Evolutionary conservation across 1,140 invertebrate species (phyloP).

Genomic region (Caenorhabditis latens): DNA sequence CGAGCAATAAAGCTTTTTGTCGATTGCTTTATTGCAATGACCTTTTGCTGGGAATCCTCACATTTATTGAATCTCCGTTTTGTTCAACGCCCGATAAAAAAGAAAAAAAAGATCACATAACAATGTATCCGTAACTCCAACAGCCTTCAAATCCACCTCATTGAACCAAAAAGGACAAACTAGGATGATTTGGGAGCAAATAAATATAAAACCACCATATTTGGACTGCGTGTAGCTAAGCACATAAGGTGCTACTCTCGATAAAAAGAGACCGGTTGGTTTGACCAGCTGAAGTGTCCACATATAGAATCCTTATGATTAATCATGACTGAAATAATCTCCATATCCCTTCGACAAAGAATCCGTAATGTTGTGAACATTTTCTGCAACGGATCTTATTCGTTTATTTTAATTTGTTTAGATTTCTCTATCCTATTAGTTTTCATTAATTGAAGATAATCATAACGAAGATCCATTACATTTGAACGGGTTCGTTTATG

Average conservation of each 20-base stretch:
- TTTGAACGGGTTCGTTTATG: no score
- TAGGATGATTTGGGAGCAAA: slow-evolving; percentile 9
- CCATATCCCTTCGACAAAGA: not conserved
- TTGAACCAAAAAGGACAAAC: not conserved
- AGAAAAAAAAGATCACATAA: no score
- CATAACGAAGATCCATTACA: no score
- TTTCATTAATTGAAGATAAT: no score
- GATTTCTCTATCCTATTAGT: no score
- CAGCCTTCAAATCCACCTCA: not conserved
- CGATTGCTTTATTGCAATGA: slow-evolving; percentile 16
- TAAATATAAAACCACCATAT: not conserved
- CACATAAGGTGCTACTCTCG: slow-evolving; percentile 10
- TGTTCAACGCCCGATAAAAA: not conserved
- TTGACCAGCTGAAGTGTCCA: slow-evolving; percentile 44
- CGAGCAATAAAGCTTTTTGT: slow-evolving; percentile 50
- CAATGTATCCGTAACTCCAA: no score
- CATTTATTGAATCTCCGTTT: not conserved
- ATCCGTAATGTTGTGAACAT: not conserved
- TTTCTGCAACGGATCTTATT: no score
- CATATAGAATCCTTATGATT: not conserved
- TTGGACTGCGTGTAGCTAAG: slow-evolving; percentile 34
- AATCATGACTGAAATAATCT: not conserved
- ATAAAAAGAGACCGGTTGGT: slow-evolving; percentile 15
- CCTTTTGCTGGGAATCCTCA: not conserved
- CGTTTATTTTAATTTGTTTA: no score